phyloP scores from a whole-genome alignment of 2,888 invertebrate genomes.

The Chouioia cunea region DNA sequence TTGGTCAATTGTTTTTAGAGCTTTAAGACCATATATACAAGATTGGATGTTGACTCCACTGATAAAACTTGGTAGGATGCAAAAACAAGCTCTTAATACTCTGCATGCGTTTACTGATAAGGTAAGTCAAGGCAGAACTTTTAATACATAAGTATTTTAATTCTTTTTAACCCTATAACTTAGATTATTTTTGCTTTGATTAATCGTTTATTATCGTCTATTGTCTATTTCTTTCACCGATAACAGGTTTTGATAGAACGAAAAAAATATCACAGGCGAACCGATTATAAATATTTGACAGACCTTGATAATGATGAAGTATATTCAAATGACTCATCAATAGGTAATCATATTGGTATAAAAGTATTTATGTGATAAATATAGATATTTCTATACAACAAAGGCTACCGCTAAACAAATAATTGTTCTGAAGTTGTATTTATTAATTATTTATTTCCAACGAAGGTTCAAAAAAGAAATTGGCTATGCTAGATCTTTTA shows the following conservation, averaged over 20 bases:
- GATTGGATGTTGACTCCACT: conserved; percentile 45
- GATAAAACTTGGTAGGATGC: conserved; percentile 68
- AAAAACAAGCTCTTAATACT: conserved; percentile 67
- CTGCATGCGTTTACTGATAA: conserved; percentile 72
- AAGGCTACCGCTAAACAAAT: background rate
- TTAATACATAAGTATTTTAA: background rate
- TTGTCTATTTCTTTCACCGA: background rate
- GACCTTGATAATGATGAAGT: background rate
- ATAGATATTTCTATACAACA: conserved; percentile 2
- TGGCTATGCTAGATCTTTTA: conserved; percentile 62
- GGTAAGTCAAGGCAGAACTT: conserved; percentile 55
- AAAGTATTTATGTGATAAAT: background rate
- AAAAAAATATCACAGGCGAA: conserved; percentile 40
- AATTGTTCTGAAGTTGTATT: background rate
- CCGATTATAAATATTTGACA: conserved; percentile 30
- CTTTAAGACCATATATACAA: conserved; percentile 68
- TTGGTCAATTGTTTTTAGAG: conserved; percentile 46
- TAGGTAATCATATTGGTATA: conserved; percentile 13
- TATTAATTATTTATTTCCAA: conserved; percentile 5
- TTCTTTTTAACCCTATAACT: background rate
- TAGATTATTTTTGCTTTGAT: background rate
- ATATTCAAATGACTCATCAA: background rate
- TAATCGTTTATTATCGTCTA: background rate
- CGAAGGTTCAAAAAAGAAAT: conserved; percentile 46
- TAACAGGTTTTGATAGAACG: conserved; percentile 42